Percentiles rank a stretch among this genome's conserved stretches.
Conservation (phyloP, 1,140 invertebrate species). For the Trichonephila inaurata region DNA sequence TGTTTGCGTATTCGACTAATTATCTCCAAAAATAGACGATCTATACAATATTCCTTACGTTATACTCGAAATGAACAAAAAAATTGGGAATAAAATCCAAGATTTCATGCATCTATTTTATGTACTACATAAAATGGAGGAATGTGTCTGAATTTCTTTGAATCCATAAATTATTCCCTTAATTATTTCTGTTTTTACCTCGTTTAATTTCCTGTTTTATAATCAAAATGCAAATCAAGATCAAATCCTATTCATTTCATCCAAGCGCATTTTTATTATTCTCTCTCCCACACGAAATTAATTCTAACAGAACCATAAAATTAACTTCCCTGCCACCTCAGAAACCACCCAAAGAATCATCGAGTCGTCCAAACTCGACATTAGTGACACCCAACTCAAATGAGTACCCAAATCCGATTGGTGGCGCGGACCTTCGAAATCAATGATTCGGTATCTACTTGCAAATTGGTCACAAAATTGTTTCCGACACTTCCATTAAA, state of each 20-base stretch:
- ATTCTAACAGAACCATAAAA: not conserved
- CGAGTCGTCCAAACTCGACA: not conserved
- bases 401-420: conserved; percentile 49
- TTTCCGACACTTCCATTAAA: conserved; percentile 71
- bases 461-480: conserved; percentile 63
- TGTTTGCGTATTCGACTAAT: too few species aligned
- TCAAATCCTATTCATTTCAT: not conserved
- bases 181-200: too few species aligned
- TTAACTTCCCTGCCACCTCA: not conserved
- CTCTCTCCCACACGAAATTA: not conserved
- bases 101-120: too few species aligned
- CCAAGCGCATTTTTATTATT: not conserved
- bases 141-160: too few species aligned
- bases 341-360: not conserved
- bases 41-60: too few species aligned
- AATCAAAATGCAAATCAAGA: not conserved
- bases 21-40: too few species aligned
- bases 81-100: too few species aligned
- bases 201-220: not conserved
- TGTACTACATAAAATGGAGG: too few species aligned
- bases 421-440: conserved; percentile 37
- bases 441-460: conserved; percentile 70
- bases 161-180: too few species aligned
- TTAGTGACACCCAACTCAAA: not conserved
- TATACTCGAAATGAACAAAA: too few species aligned